Conservation (phyloP, 53 echinoderm and acorn worm genomes). For the Zoroaster sp. region DNA sequence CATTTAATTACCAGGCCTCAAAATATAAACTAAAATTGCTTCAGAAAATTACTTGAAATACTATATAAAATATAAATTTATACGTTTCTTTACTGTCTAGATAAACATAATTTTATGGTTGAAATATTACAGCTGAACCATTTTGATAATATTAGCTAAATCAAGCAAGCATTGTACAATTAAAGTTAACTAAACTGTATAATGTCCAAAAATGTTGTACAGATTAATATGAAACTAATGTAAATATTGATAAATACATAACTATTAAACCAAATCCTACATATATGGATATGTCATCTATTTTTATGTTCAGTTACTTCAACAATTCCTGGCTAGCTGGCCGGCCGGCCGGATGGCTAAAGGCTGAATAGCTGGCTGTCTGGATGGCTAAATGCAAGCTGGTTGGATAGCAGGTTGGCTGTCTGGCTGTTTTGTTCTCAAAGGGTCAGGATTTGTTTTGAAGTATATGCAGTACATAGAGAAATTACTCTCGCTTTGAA, state of each 20-base stretch:
- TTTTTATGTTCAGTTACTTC: not conserved
- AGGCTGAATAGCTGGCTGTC: not conserved
- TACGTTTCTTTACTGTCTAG: not conserved
- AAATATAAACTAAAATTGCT: no score
- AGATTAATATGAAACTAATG: constrained; percentile 11
- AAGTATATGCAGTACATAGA: no score
- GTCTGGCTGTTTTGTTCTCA: no score
- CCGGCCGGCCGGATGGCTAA: not conserved
- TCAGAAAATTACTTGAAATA: no score
- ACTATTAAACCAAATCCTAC: constrained; percentile 19
- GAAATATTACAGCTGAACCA: not conserved
- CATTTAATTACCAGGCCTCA: no score
- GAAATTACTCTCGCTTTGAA: no score
- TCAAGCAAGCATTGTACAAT: not conserved
- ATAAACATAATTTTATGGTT: not conserved
- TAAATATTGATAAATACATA: constrained; percentile 29
- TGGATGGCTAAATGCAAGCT: not conserved
- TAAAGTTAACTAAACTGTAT: not conserved
- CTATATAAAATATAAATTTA: no score
- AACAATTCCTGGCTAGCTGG: not conserved
- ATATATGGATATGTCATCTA: not conserved
- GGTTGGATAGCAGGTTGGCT: not conserved
- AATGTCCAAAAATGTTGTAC: constrained; percentile 1
- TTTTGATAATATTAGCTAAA: not conserved
- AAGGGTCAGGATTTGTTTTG: no score